Evolutionary conservation across 2,888 invertebrate species (phyloP), one percentile per base, ranked within the genome.

Genomic region (Sminthurinus aureus): DNA sequence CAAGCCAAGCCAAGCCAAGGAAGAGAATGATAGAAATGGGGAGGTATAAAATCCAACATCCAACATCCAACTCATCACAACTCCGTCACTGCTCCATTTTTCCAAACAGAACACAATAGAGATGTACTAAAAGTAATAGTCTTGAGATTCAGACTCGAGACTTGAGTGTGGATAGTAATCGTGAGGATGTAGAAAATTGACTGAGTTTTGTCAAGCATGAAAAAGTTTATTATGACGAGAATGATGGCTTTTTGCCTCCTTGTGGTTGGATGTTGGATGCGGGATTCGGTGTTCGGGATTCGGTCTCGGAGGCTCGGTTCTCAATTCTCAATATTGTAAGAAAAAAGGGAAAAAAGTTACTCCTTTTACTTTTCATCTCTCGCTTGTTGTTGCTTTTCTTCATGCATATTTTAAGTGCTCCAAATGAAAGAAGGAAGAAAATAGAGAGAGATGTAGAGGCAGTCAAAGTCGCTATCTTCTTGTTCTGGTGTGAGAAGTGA

Each of bases 191-290:
- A 66, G 26, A 26, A 80, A 80, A 71, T 80, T 80, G 80, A 80
- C 80, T 67, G 22, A 50, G 51, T 50, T 69, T 80, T 80, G n/a
- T 51, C 71, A 50, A 80, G 71, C 71, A 69, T 71, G n/a, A 67
- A 80, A 71, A 80, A 80, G 80, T 73, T 80, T 80, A 80, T 80
- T 80, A 80, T 80, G 80, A 80, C 69, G 80, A 80, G 80, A 80
- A 71, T 80, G 80, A 80, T 80, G 80, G 52, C 52, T 73, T 71
- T 38, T 38, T 38, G 38, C 38, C 38, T 38, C 6, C 38, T 38
- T 38, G 38, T 38, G 38, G 38, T 38, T 38, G 38, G 38, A 38
- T 38, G 3, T 80, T 22, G 52, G 73, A 71, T 80, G 80, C 71
- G 80, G 80, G 52, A 71, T 80, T 51, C 67, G 22, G 66, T 78